Base-by-base conservation (phyloP, 1,140 invertebrate species). In the Pectinophora gossypiella region DNA sequence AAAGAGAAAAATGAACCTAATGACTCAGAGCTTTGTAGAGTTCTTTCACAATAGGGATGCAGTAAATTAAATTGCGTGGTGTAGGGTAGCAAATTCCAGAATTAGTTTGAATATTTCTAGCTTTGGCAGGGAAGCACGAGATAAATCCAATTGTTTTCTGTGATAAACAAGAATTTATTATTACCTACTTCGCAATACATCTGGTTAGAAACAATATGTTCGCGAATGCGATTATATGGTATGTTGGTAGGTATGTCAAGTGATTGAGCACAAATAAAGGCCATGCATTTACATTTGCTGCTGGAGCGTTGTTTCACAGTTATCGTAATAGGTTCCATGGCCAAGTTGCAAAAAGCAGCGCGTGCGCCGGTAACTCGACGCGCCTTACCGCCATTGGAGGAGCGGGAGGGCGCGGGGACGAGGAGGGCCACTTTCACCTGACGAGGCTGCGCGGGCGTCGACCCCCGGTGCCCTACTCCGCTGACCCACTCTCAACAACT, bases 401-500 rank as follows among this genome's bases (percentile, higher is more conserved):
- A 55, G 59, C 56, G 69, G 64, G 53, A 58, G 77, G 71, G 62
- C 45, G 68, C 64, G 67, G 69, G 72, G 73, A 61, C 62, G 69
- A 68, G 73, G 64, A 66, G 82, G 79, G 69, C 64, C 83, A 85
- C 81, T 87, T 84, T 85, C 81, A 80, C 83, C 69, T 71, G 59
- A 69, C 83, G 83, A 86, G 83, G 83, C 80, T 86, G 81, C 80
- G 83, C 83, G 83, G 76, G 64, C 83, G 81, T 72, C 81, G 83
- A 86, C 77, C 83, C 78, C 73, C 61, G 51, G 48, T 83, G 83
- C 56, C 81, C 83, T 87, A 85, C 83, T 87, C 84, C 69, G 80
- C 70, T 87, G 72, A 87, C 84, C 84, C 64, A 87, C 72, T 77
- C 72, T 71, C 60, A 61, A 71, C 73, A 76, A 76, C 68, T 76